Evolutionary conservation across 2,888 invertebrate species (phyloP).

Genomic region (Drosophila meridiana): DNA sequence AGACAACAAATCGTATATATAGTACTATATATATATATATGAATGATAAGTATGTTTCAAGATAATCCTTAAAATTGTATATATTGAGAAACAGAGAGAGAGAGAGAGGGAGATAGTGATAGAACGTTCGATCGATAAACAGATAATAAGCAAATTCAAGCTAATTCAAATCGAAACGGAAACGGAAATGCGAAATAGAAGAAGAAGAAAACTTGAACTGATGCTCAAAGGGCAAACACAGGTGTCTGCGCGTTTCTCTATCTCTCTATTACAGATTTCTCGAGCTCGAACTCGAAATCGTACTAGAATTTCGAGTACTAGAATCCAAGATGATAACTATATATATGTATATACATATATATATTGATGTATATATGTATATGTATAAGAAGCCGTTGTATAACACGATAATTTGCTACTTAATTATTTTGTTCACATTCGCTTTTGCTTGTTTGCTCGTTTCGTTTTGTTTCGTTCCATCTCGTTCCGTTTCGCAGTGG

Average conservation of each 20-base stretch:
- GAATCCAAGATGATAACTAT: slow-evolving; percentile 5
- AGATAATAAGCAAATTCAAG: slow-evolving; percentile 1
- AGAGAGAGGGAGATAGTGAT: slow-evolving; percentile 5
- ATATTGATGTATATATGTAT: not conserved
- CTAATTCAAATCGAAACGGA: slow-evolving; percentile 18
- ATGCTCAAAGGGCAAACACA: slow-evolving; percentile 9
- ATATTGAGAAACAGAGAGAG: slow-evolving; percentile 39
- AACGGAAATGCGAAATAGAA: slow-evolving; percentile 39
- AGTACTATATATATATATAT: not conserved
- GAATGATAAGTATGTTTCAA: not conserved
- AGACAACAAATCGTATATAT: not conserved
- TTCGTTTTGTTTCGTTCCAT: slow-evolving; percentile 53
- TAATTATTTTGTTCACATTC: slow-evolving; percentile 72
- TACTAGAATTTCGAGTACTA: not conserved
- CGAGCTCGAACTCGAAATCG: slow-evolving; percentile 7
- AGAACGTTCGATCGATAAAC: slow-evolving; percentile 21
- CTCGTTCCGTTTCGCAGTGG: slow-evolving; percentile 59
- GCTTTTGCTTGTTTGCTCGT: slow-evolving; percentile 35
- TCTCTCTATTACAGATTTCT: slow-evolving; percentile 1
- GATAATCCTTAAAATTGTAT: slow-evolving; percentile 79
- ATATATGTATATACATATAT: not conserved
- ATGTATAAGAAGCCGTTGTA: slow-evolving; percentile 58
- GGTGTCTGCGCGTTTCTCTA: slow-evolving; percentile 30
- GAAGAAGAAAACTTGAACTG: not conserved
- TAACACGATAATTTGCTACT: slow-evolving; percentile 80